A percentile compares a stretch with the other conserved stretches of the same genome.
Conservation (phyloP, 2,797 vertebrate genomes). For the Phoxinus dragarum region DNA sequence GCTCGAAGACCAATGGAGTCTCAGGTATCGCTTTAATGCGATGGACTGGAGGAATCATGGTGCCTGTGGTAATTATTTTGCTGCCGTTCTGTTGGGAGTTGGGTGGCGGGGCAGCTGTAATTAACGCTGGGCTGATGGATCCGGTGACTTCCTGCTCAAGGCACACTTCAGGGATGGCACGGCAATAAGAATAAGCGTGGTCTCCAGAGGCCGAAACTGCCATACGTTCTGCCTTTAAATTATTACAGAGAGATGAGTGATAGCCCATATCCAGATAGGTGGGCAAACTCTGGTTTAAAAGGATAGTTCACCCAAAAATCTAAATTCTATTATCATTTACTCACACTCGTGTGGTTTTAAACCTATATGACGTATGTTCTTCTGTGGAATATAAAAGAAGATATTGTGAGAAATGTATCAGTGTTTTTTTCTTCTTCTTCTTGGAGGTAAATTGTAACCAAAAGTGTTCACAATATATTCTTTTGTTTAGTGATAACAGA, state of each 20-base stretch:
- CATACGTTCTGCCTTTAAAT: conserved; percentile 45
- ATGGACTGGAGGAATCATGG: conserved; percentile 73
- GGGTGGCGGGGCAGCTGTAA: conserved; percentile 74
- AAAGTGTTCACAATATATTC: no score
- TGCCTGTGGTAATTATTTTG: conserved; percentile 79
- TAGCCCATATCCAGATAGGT: conserved; percentile 27
- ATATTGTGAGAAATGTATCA: background rate
- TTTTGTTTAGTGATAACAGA: no score
- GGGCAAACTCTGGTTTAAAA: background rate
- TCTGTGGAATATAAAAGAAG: background rate
- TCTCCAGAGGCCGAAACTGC: conserved; percentile 50
- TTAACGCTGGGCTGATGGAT: conserved; percentile 78
- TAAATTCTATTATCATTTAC: background rate
- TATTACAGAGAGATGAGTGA: conserved; percentile 52
- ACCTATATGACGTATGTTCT: background rate
- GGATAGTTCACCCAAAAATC: background rate
- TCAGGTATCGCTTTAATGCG: conserved; percentile 75
- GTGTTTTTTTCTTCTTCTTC: no score
- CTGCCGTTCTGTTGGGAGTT: conserved; percentile 72
- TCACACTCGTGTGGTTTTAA: background rate
- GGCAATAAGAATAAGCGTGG: conserved; percentile 52
- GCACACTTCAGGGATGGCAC: conserved; percentile 57
- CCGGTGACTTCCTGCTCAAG: conserved; percentile 75
- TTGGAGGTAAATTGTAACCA: no score
- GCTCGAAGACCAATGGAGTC: conserved; percentile 52